Percentiles rank a stretch among this genome's conserved stretches.
Conservation (phyloP, 92 coral and sea anemone genomes). For the Phymanthus crucifer region DNA sequence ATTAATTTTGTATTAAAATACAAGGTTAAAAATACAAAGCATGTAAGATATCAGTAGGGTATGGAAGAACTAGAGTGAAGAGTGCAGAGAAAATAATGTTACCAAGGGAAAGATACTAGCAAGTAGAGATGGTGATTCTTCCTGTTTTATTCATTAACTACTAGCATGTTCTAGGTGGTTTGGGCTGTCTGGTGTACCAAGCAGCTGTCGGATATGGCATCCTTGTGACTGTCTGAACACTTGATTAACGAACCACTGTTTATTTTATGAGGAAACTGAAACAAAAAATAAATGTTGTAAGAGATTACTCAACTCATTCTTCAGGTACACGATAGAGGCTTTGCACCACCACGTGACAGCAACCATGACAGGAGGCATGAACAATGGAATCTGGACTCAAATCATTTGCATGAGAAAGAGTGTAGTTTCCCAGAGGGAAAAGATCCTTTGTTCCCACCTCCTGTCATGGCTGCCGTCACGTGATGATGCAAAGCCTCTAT, state of each 20-base stretch:
- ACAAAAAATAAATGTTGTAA: background rate
- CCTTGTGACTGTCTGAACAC: background rate
- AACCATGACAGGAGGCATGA: too few relatives aligned
- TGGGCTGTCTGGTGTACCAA: background rate
- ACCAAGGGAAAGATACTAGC: background rate
- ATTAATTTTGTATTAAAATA: background rate
- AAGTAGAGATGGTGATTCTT: background rate
- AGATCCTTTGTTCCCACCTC: too few relatives aligned
- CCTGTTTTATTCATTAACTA: background rate
- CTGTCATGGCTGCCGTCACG: too few relatives aligned
- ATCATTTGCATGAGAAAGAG: background rate
- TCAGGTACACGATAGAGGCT: too few relatives aligned
- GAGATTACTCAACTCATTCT: too few relatives aligned
- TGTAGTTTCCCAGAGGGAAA: too few relatives aligned
- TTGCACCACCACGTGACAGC: too few relatives aligned
- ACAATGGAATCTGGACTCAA: too few relatives aligned
- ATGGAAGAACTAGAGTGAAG: background rate
- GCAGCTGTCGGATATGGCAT: background rate
- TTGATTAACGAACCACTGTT: background rate
- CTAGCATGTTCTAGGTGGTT: background rate
- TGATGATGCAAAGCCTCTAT: too few relatives aligned
- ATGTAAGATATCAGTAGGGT: background rate
- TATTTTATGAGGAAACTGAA: conserved; percentile 56
- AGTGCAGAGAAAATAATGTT: background rate
- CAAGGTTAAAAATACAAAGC: background rate